phyloP scores from a whole-genome alignment of 92 coral and sea anemone species.

The Palythoa heliodiscus region DNA sequence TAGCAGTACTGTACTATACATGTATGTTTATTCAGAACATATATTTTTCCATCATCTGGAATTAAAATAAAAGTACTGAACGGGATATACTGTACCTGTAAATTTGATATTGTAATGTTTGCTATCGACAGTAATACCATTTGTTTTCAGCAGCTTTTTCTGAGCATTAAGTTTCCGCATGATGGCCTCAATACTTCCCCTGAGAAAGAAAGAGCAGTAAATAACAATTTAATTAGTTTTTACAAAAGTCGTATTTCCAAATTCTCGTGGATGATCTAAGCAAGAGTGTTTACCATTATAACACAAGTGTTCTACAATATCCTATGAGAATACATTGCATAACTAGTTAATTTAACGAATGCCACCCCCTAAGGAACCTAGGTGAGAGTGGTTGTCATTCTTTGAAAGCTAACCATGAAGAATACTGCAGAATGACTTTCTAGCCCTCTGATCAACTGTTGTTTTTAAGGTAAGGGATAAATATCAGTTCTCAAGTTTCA shows the following conservation, averaged over 20 bases:
- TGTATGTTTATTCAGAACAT: neutral
- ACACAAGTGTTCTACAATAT: neutral
- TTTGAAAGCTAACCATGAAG: no score
- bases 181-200: constrained; percentile 6
- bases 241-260: no score
- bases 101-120: constrained; percentile 4
- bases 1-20: neutral
- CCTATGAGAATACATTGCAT: neutral
- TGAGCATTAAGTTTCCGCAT: constrained; percentile 10
- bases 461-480: no score
- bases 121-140: constrained; percentile 7
- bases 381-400: no score
- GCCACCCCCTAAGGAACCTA: no score
- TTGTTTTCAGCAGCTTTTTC: neutral
- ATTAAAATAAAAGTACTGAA: neutral
- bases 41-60: neutral
- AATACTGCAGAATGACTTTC: no score
- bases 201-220: neutral
- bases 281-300: neutral
- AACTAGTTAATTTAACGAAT: neutral
- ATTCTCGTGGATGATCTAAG: neutral
- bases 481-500: no score
- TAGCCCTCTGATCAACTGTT: no score
- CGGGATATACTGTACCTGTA: neutral
- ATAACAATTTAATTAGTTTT: no score